Base-by-base conservation (phyloP, 1,140 invertebrate genomes). In the Matsumurasca onukii region DNA sequence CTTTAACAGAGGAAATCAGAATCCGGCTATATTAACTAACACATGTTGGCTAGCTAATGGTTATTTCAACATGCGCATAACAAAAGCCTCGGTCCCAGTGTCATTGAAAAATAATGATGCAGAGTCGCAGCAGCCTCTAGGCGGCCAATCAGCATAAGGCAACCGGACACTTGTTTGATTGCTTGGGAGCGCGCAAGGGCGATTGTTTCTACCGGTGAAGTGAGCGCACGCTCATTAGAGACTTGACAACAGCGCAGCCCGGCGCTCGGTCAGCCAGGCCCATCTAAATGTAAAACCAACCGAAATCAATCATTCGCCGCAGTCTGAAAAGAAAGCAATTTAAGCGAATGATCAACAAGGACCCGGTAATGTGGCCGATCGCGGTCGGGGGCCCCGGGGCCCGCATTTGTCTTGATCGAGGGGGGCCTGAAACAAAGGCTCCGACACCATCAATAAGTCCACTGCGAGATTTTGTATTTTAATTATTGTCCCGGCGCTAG, bases 271-370 rank as follows among this genome's bases (percentile, higher is more conserved):
- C 34, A 17, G 34, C 34, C 34, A 17, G 22, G 55, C 55, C 55
- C 55, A 59, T 59, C 55, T 59, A 59, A 59, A 59, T 59, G 55
- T 59, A 59, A 59, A 59, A 59, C 55, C 55, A 59, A 59, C 55
- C 55, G 55, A 59, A 59, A 59, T 59, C 55, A 59, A 59, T 59
- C 55, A 59, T 27, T 24, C 13, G 49, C 49, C 22, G 25, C 24
- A 22, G 55, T 22, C 55, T 59, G 55, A 59, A 59, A 59, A 59
- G 55, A 59, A 59, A 59, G 55, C 55, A 59, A 59, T 59, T 59
- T 59, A 59, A 59, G 55, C 15, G 3, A 59, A 24, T 13, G 55
- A 59, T 59, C 55, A 59, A 59, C 55, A 59, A 59, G 55, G 55
- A 59, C 55, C 15, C 55, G 55, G 55, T 27, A 25, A 25, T 59